phyloP scores from a whole-genome alignment of 2,888 invertebrate genomes.

The Koerneria pararmatus region DNA sequence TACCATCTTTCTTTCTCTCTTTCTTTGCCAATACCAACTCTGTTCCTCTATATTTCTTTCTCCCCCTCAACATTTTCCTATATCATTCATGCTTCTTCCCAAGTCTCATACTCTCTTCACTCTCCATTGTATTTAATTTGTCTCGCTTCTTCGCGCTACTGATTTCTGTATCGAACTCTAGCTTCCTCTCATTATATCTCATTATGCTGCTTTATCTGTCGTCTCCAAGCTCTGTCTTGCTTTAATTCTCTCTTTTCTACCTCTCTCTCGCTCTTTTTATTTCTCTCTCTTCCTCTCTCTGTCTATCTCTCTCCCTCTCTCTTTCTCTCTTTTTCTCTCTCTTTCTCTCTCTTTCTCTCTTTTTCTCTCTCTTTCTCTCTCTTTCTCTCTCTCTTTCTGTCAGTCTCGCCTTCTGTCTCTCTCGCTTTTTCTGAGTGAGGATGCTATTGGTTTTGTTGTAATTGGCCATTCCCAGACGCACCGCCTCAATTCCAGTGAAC shows the following conservation, averaged over 20 bases:
- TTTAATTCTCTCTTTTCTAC: constrained; percentile 9
- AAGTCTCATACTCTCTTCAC: no score
- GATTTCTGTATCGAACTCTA: background rate
- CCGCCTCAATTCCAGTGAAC: no score
- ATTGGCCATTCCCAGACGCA: no score
- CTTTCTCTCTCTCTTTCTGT: background rate
- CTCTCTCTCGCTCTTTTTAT: constrained; percentile 20
- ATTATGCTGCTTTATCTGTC: constrained; percentile 8
- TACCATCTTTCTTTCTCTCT: no score
- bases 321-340: constrained; percentile 7
- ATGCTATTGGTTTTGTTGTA: no score
- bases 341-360: background rate
- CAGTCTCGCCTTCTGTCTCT: no score
- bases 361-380: background rate
- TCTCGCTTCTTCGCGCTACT: background rate
- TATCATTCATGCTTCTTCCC: no score
- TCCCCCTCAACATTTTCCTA: no score
- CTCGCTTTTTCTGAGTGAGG: no score
- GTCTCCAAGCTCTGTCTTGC: background rate
- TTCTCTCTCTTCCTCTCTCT: constrained; percentile 17
- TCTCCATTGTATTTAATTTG: no score
- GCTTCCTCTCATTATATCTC: background rate
- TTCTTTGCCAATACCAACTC: no score
- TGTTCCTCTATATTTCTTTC: no score
- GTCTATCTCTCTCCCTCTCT: background rate